Evolutionary conservation across 1,140 invertebrate species (phyloP).

Genomic region (Procambarus clarkii): DNA sequence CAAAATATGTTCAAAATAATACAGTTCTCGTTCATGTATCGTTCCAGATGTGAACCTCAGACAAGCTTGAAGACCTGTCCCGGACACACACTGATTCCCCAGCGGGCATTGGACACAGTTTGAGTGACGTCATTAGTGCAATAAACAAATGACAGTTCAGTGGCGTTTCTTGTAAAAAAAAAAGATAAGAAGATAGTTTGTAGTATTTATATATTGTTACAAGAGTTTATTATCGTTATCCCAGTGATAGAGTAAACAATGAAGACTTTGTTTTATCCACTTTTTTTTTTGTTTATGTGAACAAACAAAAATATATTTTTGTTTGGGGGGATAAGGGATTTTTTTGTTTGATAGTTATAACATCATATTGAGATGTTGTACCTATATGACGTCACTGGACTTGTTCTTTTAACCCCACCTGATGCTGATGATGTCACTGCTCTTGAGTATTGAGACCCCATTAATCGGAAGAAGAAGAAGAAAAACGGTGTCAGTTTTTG

Average conservation of each 20-base stretch:
- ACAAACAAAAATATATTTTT: not conserved
- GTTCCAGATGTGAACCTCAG: not conserved
- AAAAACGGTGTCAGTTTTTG: constrained; percentile 52
- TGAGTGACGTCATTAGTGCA: constrained; percentile 55
- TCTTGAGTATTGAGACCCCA: constrained; percentile 4
- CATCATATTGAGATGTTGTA: not conserved
- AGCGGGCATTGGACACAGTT: constrained; percentile 42
- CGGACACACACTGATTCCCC: not conserved
- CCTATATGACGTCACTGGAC: constrained; percentile 58
- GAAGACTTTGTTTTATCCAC: constrained; percentile 3
- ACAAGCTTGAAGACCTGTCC: not conserved
- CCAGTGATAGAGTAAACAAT: constrained; percentile 9
- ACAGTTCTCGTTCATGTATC: not conserved
- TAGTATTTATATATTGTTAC: constrained; percentile 61
- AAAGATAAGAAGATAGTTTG: constrained; percentile 5
- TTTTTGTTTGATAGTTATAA: not conserved
- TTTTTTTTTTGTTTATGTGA: not conserved
- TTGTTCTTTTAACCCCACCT: constrained; percentile 31
- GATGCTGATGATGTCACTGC: constrained; percentile 35
- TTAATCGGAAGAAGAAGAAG: not conserved
- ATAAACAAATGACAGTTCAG: constrained; percentile 63
- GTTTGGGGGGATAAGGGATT: constrained; percentile 1
- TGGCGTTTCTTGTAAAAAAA: constrained; percentile 21
- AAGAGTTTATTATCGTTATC: constrained; percentile 33
- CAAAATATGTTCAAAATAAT: no score